Conservation (phyloP, 2,888 invertebrate species). For the Tipula confusa region DNA sequence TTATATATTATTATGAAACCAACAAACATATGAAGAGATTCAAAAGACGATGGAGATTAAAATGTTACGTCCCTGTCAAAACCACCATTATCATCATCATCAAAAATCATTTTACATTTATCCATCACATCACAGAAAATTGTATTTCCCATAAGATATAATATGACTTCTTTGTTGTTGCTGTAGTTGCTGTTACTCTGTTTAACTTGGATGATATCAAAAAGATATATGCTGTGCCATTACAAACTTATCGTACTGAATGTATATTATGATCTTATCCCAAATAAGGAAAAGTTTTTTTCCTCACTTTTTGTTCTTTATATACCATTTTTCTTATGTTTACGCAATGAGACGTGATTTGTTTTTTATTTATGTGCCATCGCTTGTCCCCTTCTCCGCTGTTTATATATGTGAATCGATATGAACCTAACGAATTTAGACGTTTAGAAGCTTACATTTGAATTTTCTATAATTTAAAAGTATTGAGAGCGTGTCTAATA, state of each 20-base stretch:
- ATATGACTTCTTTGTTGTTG: not conserved
- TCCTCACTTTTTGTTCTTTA: not conserved
- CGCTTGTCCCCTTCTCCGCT: not conserved
- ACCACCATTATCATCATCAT: constrained; percentile 25
- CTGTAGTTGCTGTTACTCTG: not conserved
- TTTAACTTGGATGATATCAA: constrained; percentile 20
- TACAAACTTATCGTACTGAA: constrained; percentile 9
- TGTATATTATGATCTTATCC: constrained; percentile 25
- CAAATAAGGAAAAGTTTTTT: not conserved
- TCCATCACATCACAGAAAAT: constrained; percentile 25
- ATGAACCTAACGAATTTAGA: not conserved
- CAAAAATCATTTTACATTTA: constrained; percentile 20
- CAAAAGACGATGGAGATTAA: not conserved
- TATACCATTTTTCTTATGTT: not conserved
- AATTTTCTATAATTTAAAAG: not conserved
- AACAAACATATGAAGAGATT: not conserved
- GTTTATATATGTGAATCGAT: not conserved
- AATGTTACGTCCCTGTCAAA: constrained; percentile 3
- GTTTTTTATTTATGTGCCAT: not conserved
- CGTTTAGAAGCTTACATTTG: not conserved
- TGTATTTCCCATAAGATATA: constrained; percentile 17
- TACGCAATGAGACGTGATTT: constrained; percentile 20
- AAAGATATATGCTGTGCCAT: constrained; percentile 25
- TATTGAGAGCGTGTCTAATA: not conserved
- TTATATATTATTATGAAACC: not conserved